Evolutionary conservation across 37 sponge, comb jelly and placozoan genomes (phyloP), one percentile per base, ranked within the genome.

Genomic region (Axinella damicornis): DNA sequence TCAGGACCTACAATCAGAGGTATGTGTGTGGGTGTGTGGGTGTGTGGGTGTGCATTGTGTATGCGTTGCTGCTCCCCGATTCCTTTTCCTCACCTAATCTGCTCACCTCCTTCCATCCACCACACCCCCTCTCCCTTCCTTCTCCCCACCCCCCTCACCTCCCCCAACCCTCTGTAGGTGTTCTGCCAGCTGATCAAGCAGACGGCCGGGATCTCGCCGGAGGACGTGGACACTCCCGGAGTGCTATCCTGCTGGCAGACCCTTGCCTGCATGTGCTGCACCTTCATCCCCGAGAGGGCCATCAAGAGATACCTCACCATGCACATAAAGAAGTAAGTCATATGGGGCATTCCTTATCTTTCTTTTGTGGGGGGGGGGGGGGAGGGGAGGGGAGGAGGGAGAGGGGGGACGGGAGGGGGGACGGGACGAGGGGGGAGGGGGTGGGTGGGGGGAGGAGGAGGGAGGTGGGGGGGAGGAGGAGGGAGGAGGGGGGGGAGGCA

Each of bases 161-260:
- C n/a, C n/a, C n/a, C n/a, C n/a, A n/a, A n/a, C n/a, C n/a, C n/a
- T n/a, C n/a, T n/a, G n/a, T 9, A 95, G 96, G 80, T 98, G 59
- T 98, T 92, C 80, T 92, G 93, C 74, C 99, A 98, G 90, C 89
- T 98, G 46, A 92, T 98, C 73, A 98, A 96, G 74, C 99, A 98
- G 87, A 98, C 99, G 24, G 86, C 89, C 19, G 83, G 89, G 38
- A 31, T 87, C 20, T 52, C 33, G 30, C 71, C 68, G 56, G 81
- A 72, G 34, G 83, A 87, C 18, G 27, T 87, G 56, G 91, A 94
- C 60, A 84, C 52, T 71, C 80, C 68, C 16, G 78, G 82, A 6
- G 85, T 90, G 27, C 74, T 90, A 56, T 78, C 90, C n/a, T 78
- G 68, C 41, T 94, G 95, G 95, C 95, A 94, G 95, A 85, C 94